These are phyloP conservation scores for Lamprologus lemairii DNA, from an alignment of 2,113 vertebrate genomes.

Conservation along the genomic window DNA sequence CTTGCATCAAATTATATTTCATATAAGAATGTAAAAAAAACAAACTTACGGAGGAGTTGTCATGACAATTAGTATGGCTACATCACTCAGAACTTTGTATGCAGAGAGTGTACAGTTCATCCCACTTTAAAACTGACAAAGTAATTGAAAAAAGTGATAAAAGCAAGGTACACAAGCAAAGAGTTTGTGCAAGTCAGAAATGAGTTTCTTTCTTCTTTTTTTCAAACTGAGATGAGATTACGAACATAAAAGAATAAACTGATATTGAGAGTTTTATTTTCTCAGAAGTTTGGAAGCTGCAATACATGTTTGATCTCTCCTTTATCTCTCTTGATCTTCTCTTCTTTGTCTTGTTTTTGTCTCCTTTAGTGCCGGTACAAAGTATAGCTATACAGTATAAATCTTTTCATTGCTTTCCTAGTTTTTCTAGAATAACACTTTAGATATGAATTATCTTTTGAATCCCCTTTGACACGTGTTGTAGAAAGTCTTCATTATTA, in stretches of 20 bases:
- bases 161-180: not conserved
- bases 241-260: not conserved
- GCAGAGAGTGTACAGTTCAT: not conserved
- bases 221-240: not conserved
- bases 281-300: not conserved
- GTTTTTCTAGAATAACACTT: not conserved
- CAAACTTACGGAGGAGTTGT: not conserved
- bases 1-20: not conserved
- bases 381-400: not conserved
- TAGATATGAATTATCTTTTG: not conserved
- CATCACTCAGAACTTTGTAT: not conserved
- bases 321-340: not conserved
- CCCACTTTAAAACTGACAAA: not conserved
- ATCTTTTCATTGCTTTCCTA: not conserved
- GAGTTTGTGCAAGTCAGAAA: not conserved
- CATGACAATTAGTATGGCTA: not conserved
- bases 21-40: not conserved
- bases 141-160: not conserved
- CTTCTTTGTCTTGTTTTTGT: not conserved
- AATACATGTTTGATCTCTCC: not conserved
- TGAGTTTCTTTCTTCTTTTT: not conserved
- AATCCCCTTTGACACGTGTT: not conserved
- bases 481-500: not conserved
- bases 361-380: not conserved
- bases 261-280: not conserved